Evolutionary conservation across 37 sponge, comb jelly and placozoan genomes (phyloP).

Genomic region (Theonella swinhoei): DNA sequence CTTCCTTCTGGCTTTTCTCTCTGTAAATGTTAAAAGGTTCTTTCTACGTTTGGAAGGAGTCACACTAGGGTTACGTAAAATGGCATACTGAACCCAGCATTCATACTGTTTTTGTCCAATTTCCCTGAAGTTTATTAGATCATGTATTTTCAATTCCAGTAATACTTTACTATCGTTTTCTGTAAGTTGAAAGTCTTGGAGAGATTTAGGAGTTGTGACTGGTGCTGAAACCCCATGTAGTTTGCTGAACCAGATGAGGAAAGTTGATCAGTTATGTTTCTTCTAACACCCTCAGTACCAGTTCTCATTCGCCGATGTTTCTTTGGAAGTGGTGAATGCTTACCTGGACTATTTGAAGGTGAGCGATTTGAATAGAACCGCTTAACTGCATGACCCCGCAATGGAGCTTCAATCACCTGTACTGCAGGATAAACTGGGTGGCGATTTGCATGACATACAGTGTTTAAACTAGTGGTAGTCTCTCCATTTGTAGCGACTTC

Average conservation of each 20-base stretch:
- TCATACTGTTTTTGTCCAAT: not conserved
- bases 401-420: not conserved
- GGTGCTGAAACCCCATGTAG: not conserved
- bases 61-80: not conserved
- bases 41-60: not conserved
- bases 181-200: conserved; percentile 6
- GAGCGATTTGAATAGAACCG: conserved; percentile 9
- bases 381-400: not conserved
- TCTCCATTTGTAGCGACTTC: not conserved
- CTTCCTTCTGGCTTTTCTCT: not conserved
- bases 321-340: conserved; percentile 12
- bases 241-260: not conserved
- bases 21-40: not conserved
- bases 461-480: not conserved
- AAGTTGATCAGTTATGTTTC: not conserved
- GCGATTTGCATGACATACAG: not conserved
- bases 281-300: conserved; percentile 3
- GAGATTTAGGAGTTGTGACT: not conserved
- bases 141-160: not conserved
- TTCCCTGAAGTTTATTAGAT: conserved; percentile 1
- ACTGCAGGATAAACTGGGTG: not conserved
- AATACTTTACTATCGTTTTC: not conserved
- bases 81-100: not conserved
- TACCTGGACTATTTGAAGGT: not conserved
- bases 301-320: conserved; percentile 12